A percentile compares a stretch with the other conserved stretches of the same genome.
phyloP scores from a whole-genome alignment of 1,140 invertebrate genomes.

The Hylaeus volcanicus region DNA sequence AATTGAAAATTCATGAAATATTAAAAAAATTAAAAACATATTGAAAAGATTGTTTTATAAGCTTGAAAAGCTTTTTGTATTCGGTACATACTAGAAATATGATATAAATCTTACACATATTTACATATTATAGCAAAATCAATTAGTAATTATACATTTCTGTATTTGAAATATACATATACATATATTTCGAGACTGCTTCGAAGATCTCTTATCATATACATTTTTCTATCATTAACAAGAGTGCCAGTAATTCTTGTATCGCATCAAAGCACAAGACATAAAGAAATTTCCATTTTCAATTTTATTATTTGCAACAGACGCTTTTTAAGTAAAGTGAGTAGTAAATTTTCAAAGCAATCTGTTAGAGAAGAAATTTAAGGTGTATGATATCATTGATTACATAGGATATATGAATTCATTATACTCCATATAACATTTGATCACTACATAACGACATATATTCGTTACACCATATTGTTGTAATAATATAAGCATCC shows the following conservation, averaged over 20 bases:
- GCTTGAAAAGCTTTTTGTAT: slow-evolving; percentile 45
- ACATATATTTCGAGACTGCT: slow-evolving; percentile 63
- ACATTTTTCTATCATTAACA: slow-evolving; percentile 52
- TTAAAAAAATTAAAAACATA: slow-evolving; percentile 26
- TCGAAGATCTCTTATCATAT: slow-evolving; percentile 68
- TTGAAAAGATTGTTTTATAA: slow-evolving; percentile 40
- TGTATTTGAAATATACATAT: slow-evolving; percentile 65
- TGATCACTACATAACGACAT: slow-evolving; percentile 61
- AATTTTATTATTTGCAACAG: slow-evolving; percentile 39
- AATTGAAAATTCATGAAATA: slow-evolving; percentile 36
- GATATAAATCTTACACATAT: slow-evolving; percentile 70
- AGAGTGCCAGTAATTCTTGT: slow-evolving; percentile 56
- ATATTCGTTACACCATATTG: slow-evolving; percentile 62
- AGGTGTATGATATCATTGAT: slow-evolving; percentile 68
- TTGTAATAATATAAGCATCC: slow-evolving; percentile 75
- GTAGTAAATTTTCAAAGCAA: slow-evolving; percentile 73
- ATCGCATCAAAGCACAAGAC: slow-evolving; percentile 40
- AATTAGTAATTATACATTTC: slow-evolving; percentile 71
- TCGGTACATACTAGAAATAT: slow-evolving; percentile 66
- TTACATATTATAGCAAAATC: slow-evolving; percentile 69
- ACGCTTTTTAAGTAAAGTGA: slow-evolving; percentile 38
- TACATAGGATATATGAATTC: slow-evolving; percentile 70
- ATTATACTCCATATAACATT: slow-evolving; percentile 65
- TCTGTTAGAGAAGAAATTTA: slow-evolving; percentile 59
- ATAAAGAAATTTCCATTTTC: slow-evolving; percentile 44